Base-by-base conservation (phyloP, 2,797 vertebrate species). In the Helicolenus hilgendorfi region DNA sequence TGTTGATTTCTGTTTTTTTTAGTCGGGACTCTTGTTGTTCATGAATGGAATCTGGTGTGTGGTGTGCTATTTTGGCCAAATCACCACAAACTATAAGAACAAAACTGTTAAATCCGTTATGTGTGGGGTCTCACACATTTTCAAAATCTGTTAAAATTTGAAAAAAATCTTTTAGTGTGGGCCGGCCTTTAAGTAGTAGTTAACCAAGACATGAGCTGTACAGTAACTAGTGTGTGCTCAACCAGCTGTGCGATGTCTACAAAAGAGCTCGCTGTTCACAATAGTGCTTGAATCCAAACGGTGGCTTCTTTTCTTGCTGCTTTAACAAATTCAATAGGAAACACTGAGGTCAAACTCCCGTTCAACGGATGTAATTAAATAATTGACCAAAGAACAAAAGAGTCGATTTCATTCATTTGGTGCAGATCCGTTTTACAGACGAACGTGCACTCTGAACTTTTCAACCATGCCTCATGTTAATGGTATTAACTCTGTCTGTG, bases 361-460 rank as follows among this genome's bases (percentile, higher is more conserved):
- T 68, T 91, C 87, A 77, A 36, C 78, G 79, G 81, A 90, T 92
- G 87, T 89, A 94, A 96, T 94, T 96, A 89, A 95, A 97, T 93
- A 96, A 97, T 87, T 94, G 94, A 97, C 80, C 79, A 73, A 74
- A 81, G 85, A 81, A 83, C 78, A 91, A 94, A 94, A 63, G 84
- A 94, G 92, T 96, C 86, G 33, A 96, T 96, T 94, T 73, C 63
- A 88, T 93, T 89, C 81, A 73, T 79, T 89, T 69, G 13, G 79
- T 69, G 76, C 45, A 71, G 65, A 81, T 83, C 84, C 88, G 80
- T 93, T 93, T 92, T 92, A 45, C 83, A 87, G 80, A 93, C 83
- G 63, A 91, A 86, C n/a, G 58, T 92, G 91, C 80, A 72, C 92
- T 83, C 85, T 94, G 92, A 91, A 90, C 89, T 67, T 85, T 80